These are phyloP conservation scores for Anthopleura sola DNA, from an alignment of 64 coral and sea anemone species.

Conservation along the genomic window DNA sequence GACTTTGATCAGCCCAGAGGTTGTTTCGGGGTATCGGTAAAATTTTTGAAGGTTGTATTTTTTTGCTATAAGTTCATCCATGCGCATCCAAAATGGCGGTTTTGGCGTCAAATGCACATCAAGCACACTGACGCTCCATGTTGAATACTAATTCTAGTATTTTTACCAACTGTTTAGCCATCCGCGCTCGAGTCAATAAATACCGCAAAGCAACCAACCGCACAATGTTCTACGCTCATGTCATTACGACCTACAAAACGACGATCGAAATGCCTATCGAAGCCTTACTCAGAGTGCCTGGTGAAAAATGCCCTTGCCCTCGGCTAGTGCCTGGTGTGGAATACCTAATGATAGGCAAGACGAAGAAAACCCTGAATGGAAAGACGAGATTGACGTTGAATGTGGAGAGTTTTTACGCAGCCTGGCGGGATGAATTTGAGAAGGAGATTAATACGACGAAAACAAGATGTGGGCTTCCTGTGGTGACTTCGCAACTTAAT, in stretches of 20 bases:
- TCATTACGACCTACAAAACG: conserved; percentile 11
- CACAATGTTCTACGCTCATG: conserved; percentile 2
- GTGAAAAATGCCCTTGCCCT: conserved; percentile 3
- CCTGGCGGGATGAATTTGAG: background rate
- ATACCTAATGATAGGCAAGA: conserved; percentile 11
- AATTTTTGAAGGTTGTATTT: too few species aligned
- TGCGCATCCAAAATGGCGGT: too few species aligned
- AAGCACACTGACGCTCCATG: too few species aligned
- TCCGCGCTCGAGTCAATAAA: conserved; percentile 9
- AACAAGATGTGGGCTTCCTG: conserved; percentile 1
- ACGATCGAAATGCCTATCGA: background rate
- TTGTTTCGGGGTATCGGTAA: too few species aligned
- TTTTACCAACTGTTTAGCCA: background rate
- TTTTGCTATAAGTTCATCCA: too few species aligned
- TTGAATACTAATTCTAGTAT: background rate
- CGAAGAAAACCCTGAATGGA: background rate
- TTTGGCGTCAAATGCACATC: too few species aligned
- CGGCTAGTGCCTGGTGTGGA: background rate
- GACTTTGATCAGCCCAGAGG: too few species aligned
- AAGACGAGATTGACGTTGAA: background rate
- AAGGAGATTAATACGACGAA: background rate
- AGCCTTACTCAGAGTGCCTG: conserved; percentile 8
- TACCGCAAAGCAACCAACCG: background rate
- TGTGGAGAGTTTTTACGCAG: background rate
- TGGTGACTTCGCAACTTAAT: background rate